phyloP scores from a whole-genome alignment of 1,140 invertebrate species.

The Telenomus remus region DNA sequence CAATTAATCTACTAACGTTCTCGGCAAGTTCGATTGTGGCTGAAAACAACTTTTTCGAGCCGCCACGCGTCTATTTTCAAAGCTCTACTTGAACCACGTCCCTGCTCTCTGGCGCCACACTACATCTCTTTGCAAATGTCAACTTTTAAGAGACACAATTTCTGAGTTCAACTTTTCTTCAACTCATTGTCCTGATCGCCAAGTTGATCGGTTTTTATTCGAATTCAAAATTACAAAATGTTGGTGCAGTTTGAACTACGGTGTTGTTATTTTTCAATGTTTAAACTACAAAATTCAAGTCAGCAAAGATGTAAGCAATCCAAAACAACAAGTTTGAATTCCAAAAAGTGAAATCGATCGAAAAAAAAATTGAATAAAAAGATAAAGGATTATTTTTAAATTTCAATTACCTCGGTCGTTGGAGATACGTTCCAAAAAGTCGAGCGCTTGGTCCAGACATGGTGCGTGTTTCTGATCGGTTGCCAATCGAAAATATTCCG shows the following conservation, averaged over 20 bases:
- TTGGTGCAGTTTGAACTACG: neutral
- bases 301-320: too few species aligned
- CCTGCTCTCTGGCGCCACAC: too few species aligned
- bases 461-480: constrained; percentile 62
- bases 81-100: neutral
- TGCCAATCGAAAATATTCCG: constrained; percentile 69
- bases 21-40: constrained; percentile 18
- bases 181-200: too few species aligned
- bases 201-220: too few species aligned
- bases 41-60: constrained; percentile 5
- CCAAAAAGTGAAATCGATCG: too few species aligned
- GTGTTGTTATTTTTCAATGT: neutral
- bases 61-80: constrained; percentile 4
- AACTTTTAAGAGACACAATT: too few species aligned
- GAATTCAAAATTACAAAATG: too few species aligned
- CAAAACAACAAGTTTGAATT: too few species aligned
- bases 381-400: too few species aligned
- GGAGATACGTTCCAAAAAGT: constrained; percentile 63
- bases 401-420: constrained; percentile 64
- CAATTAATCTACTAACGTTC: constrained; percentile 12
- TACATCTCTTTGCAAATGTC: too few species aligned
- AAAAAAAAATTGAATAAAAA: too few species aligned
- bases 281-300: neutral
- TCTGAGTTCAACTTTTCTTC: too few species aligned
- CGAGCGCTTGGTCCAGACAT: constrained; percentile 63